These are phyloP conservation scores for Ancistrus triradiatus DNA, from an alignment of 2,113 vertebrate species.

Conservation along the genomic window DNA sequence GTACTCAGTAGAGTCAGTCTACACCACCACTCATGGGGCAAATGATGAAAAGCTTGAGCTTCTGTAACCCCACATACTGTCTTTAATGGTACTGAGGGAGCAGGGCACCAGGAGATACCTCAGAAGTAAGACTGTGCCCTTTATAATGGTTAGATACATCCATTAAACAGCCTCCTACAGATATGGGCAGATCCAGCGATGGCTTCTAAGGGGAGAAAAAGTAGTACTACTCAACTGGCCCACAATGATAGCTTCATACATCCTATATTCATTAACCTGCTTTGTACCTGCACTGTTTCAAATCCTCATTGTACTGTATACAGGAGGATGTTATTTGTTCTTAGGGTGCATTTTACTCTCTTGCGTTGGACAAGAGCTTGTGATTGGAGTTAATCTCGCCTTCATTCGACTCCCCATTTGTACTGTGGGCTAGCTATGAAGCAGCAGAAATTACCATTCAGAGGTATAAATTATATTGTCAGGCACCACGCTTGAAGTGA, in stretches of 20 bases:
- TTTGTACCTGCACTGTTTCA: conserved; percentile 45
- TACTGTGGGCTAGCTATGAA: conserved; percentile 44
- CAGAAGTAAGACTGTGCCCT: conserved; percentile 27
- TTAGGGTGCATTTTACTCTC: conserved; percentile 43
- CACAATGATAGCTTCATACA: conserved; percentile 33
- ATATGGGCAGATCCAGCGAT: conserved; percentile 14
- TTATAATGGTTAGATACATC: conserved; percentile 33
- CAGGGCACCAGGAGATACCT: conserved; percentile 13
- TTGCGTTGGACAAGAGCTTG: conserved; percentile 34
- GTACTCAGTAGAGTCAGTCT: conserved; percentile 51
- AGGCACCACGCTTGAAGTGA: conserved; percentile 57
- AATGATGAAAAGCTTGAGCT: conserved; percentile 62
- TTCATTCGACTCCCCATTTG: conserved; percentile 38
- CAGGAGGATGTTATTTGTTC: conserved; percentile 47
- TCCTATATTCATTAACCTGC: conserved; percentile 24
- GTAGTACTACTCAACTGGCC: conserved; percentile 14
- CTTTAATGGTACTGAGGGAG: conserved; percentile 37
- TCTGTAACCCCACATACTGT: conserved; percentile 51
- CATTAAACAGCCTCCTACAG: conserved; percentile 26
- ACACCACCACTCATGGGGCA: conserved; percentile 50
- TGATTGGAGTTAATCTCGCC: conserved; percentile 42
- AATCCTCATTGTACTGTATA: conserved; percentile 35
- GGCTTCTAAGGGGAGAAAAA: not conserved
- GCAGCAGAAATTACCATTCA: conserved; percentile 56
- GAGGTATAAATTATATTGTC: conserved; percentile 61